Base-by-base conservation (phyloP, 1,140 invertebrate genomes). In the Drosophila subpulchrella region DNA sequence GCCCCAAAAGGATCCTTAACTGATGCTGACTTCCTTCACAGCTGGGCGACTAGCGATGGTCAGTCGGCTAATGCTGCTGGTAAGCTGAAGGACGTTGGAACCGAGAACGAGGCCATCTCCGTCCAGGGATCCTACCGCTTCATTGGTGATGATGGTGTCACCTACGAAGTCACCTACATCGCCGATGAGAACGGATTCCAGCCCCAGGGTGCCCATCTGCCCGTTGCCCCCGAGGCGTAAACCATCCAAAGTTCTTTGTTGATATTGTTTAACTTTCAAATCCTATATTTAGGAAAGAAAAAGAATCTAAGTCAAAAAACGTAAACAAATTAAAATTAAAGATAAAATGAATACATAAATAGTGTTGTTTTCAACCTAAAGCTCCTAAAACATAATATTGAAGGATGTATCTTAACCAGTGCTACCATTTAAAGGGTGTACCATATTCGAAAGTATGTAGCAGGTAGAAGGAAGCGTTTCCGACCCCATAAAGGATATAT, bases 141-240 rank as follows among this genome's bases (percentile, higher is more conserved):
- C 92, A 74, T 93, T 3, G 81, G 0, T 20, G 51, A 61, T 34
- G 76, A 91, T 36, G 90, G 90, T 10, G 1, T 17, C 7, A 68
- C 58, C 44, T 78, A 74, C 60, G 34, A 20, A 2, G 54, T 91
- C 39, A 76, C 6, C 44, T 91, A 91, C 46, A 1, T 80, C 20
- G 89, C 89, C 42, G 86, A 90, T 48, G 70, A 86, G 91, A 95
- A 96, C 73, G 96, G 96, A 27, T 97, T 95, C 94, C 95, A 95
- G 63, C 95, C 96, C 8, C 50, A 92, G 57, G 95, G 94, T 12
- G 94, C 92, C 20, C 94, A 95, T 91, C 75, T 95, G 17, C 91
- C 91, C 32, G 90, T 91, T 38, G 95, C 95, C 24, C 80, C 89
- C 3, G 32, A 10, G 17, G 32, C 32, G 2, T 34, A 34, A 34